Percentiles rank a stretch among this genome's conserved stretches.
These are phyloP conservation scores for Graptemys geographica DNA, from an alignment of 2,797 vertebrate species.

Conservation along the genomic window DNA sequence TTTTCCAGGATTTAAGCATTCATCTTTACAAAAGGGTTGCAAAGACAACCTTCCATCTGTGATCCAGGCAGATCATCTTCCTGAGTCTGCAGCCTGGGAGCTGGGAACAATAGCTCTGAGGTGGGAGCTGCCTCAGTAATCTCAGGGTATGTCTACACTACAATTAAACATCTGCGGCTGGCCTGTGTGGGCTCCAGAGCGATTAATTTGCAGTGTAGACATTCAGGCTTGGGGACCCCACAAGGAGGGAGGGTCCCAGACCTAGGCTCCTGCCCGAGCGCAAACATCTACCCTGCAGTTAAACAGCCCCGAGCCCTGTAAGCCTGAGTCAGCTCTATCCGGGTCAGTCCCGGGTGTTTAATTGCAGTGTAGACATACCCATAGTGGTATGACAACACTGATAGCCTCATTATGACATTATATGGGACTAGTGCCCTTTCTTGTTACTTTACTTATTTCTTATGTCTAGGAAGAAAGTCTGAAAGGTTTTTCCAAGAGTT, in stretches of 20 bases:
- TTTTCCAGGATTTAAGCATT: too few relatives aligned
- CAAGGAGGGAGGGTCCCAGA: neutral
- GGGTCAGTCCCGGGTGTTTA: neutral
- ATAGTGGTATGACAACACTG: conserved; percentile 20
- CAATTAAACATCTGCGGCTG: too few relatives aligned
- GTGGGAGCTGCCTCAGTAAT: too few relatives aligned
- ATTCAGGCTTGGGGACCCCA: neutral
- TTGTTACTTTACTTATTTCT: neutral
- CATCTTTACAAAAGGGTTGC: too few relatives aligned
- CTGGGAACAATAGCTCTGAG: too few relatives aligned
- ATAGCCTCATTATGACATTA: neutral
- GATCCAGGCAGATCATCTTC: too few relatives aligned
- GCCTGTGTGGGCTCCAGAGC: too few relatives aligned
- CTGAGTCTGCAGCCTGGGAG: too few relatives aligned
- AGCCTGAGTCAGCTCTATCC: neutral
- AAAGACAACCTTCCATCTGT: too few relatives aligned
- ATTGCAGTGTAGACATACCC: neutral
- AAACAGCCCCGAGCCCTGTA: neutral
- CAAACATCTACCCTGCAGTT: neutral
- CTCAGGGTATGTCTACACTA: too few relatives aligned
- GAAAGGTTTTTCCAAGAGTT: conserved; percentile 43
- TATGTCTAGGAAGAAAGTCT: conserved; percentile 33
- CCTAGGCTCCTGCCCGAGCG: neutral
- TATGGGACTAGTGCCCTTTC: conserved; percentile 55
- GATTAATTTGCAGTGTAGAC: too few relatives aligned